Conservation (phyloP, 1,140 invertebrate species). For the Teleopsis dalmanni region DNA sequence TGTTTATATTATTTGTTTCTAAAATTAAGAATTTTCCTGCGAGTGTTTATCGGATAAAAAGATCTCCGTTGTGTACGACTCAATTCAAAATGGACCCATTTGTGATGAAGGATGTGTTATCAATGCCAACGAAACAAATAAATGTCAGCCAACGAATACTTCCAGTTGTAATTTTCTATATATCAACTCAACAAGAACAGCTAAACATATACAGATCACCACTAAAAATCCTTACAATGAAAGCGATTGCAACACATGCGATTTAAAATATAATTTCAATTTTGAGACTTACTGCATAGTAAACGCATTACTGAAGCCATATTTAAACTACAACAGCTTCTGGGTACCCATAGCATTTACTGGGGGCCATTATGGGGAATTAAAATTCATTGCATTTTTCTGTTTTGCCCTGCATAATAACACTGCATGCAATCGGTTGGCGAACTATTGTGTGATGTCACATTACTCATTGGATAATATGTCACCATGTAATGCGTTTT, state of each 20-base stretch:
- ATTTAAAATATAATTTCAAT: slow-evolving; percentile 26
- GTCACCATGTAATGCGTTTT: slow-evolving; percentile 48
- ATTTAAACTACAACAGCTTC: slow-evolving; percentile 35
- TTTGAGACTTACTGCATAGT: slow-evolving; percentile 37
- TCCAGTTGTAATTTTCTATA: slow-evolving; percentile 10
- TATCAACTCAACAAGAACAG: background rate
- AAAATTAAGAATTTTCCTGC: slow-evolving; percentile 10
- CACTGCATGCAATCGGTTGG: slow-evolving; percentile 57
- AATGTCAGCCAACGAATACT: background rate
- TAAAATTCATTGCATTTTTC: slow-evolving; percentile 41
- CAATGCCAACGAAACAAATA: background rate
- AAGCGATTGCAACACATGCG: slow-evolving; percentile 16
- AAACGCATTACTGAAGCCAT: slow-evolving; percentile 30
- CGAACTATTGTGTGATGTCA: slow-evolving; percentile 61
- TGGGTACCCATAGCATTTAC: slow-evolving; percentile 20
- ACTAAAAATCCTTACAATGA: background rate
- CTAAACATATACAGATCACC: background rate
- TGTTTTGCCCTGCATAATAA: slow-evolving; percentile 29
- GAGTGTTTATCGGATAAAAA: slow-evolving; percentile 3
- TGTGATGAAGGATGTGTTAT: slow-evolving; percentile 4
- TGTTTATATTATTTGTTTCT: background rate
- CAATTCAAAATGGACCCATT: background rate
- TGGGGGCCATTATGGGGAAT: slow-evolving; percentile 27
- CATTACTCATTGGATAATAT: slow-evolving; percentile 48
- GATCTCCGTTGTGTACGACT: slow-evolving; percentile 6